Conservation (phyloP, 2,888 invertebrate species). For the Homarus gammarus region DNA sequence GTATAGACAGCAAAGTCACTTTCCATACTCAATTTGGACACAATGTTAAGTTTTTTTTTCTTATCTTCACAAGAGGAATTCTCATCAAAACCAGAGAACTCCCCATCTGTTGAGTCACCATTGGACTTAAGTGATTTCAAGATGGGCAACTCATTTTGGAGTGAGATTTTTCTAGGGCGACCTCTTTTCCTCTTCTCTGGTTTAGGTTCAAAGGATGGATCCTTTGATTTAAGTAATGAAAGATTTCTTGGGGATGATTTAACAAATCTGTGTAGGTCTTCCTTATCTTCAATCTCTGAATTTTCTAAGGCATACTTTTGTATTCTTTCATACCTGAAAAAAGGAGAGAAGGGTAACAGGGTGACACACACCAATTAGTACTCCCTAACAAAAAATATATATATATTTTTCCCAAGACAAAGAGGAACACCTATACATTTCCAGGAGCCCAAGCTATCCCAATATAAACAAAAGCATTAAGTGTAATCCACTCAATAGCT, state of each 20-base stretch:
- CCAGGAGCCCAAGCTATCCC: too few relatives aligned
- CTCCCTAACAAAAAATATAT: too few relatives aligned
- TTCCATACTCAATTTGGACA: constrained; percentile 37
- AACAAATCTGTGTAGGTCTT: not conserved
- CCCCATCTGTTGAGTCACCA: constrained; percentile 65
- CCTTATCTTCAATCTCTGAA: not conserved
- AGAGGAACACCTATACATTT: too few relatives aligned
- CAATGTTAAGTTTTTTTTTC: constrained; percentile 32
- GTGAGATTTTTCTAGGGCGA: constrained; percentile 35
- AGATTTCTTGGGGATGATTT: constrained; percentile 10
- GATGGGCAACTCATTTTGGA: not conserved
- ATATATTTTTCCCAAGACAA: too few relatives aligned
- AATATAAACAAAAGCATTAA: too few relatives aligned
- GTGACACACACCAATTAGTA: too few relatives aligned
- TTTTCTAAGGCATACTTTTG: constrained; percentile 46
- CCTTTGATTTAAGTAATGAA: not conserved
- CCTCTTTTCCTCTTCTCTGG: constrained; percentile 49
- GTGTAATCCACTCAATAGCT: too few relatives aligned
- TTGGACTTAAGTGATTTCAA: constrained; percentile 12
- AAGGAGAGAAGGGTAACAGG: too few relatives aligned
- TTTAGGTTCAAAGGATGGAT: not conserved
- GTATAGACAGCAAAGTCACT: constrained; percentile 58
- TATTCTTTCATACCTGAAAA: constrained; percentile 66
- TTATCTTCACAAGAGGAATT: constrained; percentile 51
- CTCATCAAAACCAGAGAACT: constrained; percentile 76